Evolutionary conservation across 2,113 vertebrate species (phyloP), one percentile per base, ranked within the genome.

Genomic region (Trachemys scripta): DNA sequence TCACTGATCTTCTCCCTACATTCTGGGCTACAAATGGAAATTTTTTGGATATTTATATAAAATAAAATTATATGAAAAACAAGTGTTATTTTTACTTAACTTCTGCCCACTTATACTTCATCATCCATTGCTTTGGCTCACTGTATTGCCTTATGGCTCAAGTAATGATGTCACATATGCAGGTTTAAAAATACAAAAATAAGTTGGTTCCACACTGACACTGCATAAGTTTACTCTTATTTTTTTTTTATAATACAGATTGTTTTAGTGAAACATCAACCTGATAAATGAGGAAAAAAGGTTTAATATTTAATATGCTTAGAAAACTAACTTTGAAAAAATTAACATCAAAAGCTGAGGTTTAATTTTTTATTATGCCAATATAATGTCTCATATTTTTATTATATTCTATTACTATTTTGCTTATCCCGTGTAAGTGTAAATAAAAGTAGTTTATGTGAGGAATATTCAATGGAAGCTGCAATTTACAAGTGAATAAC

Each of bases 1-100:
- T 99, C 98, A 91, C 98, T 99, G 81, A 99, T 99, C 96, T 98
- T 98, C 97, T 98, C 98, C 95, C 98, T 99, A 96, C 97, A 99
- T 97, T 98, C 98, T 94, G 98, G 96, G 92, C 99, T 99, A 93
- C 45, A 98, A 97, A 97, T 83, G 76, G 76, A 96, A 96, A 97
- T 97, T 90, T 81, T 51, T 90, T 93, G 94, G 47, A 57, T 42
- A 96, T 59, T 94, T 96, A 79, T n/a, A 88, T 80, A 78, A 92
- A 94, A 80, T 65, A 31, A 16, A 91, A 80, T 57, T 51, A 62
- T 47, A 79, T 9, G 5, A 13, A 84, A 87, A 82, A 87, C 19
- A 3, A 7, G n/a, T 69, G 16, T 72, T 8, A 90, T 8, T 85
- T 27, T 12, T 84, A 24, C 69, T 95, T 24, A 89, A 14, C 3